Evolutionary conservation across 2,888 invertebrate species (phyloP).

Genomic region (Macroteleia sp.): DNA sequence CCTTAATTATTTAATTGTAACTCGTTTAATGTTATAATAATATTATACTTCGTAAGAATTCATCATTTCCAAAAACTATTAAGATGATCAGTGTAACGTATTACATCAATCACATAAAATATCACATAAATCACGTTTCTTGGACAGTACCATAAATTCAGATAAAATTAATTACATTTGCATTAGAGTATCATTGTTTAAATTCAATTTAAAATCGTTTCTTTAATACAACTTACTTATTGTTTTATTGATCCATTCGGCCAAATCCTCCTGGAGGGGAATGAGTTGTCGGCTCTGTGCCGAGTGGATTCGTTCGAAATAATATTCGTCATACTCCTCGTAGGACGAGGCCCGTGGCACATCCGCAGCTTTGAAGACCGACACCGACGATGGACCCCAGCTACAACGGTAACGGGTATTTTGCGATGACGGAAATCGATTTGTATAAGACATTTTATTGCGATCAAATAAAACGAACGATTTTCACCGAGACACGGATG

Average conservation of each 20-base stretch:
- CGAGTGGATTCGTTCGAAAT: slow-evolving; percentile 89
- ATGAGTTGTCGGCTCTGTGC: slow-evolving; percentile 91
- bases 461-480: neutral
- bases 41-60: too few species aligned
- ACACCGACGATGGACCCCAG: slow-evolving; percentile 87
- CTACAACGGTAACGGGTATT: slow-evolving; percentile 84
- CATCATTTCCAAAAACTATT: too few species aligned
- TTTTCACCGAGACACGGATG: slow-evolving; percentile 1
- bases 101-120: too few species aligned
- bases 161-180: too few species aligned
- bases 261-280: slow-evolving; percentile 93
- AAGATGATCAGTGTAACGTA: too few species aligned
- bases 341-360: slow-evolving; percentile 77
- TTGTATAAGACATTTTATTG: slow-evolving; percentile 78
- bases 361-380: slow-evolving; percentile 81
- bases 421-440: slow-evolving; percentile 81
- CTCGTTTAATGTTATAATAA: too few species aligned
- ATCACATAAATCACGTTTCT: too few species aligned
- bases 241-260: slow-evolving; percentile 94
- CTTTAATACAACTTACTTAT: slow-evolving; percentile 92
- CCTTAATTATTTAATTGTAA: too few species aligned
- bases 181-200: too few species aligned
- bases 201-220: too few species aligned
- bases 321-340: slow-evolving; percentile 86
- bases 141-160: too few species aligned